These are phyloP conservation scores for Marmota flaviventris DNA, from an alignment of 2,113 vertebrate species.

Conservation along the genomic window DNA sequence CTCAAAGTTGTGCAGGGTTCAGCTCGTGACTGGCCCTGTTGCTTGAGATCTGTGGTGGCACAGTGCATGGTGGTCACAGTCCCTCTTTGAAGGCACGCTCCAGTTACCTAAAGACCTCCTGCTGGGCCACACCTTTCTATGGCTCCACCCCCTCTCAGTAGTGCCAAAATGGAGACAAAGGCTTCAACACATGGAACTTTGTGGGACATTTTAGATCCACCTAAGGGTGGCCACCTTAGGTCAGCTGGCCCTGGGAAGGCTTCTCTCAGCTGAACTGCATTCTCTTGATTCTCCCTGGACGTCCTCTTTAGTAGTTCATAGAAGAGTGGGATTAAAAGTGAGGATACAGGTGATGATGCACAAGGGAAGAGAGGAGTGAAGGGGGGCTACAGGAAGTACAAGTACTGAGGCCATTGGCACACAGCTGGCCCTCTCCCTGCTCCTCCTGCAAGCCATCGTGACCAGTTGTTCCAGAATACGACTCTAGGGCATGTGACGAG, in stretches of 20 bases:
- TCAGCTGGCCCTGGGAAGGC: neutral
- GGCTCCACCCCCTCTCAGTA: neutral
- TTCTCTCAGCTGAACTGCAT: neutral
- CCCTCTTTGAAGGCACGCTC: neutral
- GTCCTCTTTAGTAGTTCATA: neutral
- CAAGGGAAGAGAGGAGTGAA: neutral
- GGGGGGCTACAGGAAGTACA: neutral
- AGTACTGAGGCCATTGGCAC: neutral
- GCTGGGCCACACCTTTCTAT: no score
- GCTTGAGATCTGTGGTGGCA: neutral
- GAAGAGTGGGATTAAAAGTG: neutral
- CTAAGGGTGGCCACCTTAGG: neutral
- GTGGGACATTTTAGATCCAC: neutral
- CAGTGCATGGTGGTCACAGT: accelerated
- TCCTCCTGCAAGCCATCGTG: neutral
- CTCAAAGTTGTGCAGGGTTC: neutral
- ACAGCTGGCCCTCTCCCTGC: neutral
- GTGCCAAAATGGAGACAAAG: no score
- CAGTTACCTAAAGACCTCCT: neutral
- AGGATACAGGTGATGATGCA: neutral
- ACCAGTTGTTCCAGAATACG: neutral
- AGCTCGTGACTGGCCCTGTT: neutral
- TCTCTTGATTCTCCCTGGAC: no score
- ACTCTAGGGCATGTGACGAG: neutral
- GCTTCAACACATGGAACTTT: neutral